These are phyloP conservation scores for Litoditis marina DNA, from an alignment of 2,888 invertebrate genomes.

Conservation along the genomic window DNA sequence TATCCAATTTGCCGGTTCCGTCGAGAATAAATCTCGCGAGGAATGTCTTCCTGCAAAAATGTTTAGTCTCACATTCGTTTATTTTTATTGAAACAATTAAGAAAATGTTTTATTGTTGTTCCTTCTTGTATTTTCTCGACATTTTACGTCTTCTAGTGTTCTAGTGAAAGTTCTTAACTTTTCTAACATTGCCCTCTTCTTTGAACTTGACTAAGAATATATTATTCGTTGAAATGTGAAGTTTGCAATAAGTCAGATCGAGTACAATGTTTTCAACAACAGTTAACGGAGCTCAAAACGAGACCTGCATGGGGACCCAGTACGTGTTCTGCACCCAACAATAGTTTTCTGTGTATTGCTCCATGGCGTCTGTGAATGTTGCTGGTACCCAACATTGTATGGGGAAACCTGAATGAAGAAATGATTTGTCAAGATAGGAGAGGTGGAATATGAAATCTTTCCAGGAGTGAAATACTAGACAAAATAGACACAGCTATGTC, in stretches of 20 bases:
- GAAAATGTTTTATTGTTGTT: conserved; percentile 4
- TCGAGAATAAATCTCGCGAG: conserved; percentile 61
- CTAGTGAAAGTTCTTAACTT: too few relatives aligned
- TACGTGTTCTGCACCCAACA: conserved; percentile 62
- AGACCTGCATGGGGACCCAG: conserved; percentile 60
- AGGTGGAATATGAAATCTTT: background rate
- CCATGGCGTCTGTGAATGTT: conserved; percentile 62
- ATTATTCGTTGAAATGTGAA: too few relatives aligned
- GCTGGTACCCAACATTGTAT: conserved; percentile 63
- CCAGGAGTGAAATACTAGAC: too few relatives aligned
- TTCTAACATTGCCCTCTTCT: too few relatives aligned
- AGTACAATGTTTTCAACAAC: background rate
- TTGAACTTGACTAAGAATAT: too few relatives aligned
- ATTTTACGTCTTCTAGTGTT: too few relatives aligned
- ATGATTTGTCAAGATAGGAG: background rate
- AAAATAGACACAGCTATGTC: too few relatives aligned
- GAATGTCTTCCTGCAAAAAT: conserved; percentile 57
- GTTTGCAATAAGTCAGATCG: too few relatives aligned
- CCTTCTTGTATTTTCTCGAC: too few relatives aligned
- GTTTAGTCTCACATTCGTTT: background rate
- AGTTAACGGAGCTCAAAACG: background rate
- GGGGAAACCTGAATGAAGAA: conserved; percentile 49
- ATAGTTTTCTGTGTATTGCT: conserved; percentile 62
- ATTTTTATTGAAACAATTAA: background rate
- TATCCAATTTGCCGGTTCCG: conserved; percentile 62